phyloP scores from a whole-genome alignment of 1,140 invertebrate species.

The Chironomus tepperi region DNA sequence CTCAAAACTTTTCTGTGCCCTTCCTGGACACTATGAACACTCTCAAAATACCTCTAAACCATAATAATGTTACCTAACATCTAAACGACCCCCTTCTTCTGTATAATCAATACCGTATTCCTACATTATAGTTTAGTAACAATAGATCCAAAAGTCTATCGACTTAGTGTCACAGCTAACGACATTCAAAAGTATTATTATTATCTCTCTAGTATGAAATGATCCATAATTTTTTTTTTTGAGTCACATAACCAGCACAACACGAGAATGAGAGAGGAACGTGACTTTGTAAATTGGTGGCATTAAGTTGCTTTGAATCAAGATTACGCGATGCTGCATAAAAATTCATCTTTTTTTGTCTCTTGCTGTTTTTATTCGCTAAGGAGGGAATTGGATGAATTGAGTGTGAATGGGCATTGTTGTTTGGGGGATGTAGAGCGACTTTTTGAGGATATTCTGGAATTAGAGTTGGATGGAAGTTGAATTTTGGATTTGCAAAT shows the following conservation, averaged over 20 bases:
- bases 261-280: neutral
- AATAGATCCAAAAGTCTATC: neutral
- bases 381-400: neutral
- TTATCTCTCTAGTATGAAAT: neutral
- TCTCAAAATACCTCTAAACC: no score
- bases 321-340: no score
- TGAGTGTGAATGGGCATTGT: no score
- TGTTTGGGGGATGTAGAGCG: neutral
- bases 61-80: no score
- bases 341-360: no score
- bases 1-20: no score
- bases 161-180: neutral
- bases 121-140: neutral
- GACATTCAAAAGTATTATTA: conserved; percentile 4
- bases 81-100: no score
- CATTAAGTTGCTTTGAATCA: neutral
- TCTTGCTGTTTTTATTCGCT: neutral
- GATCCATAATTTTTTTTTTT: neutral
- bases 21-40: no score
- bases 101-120: neutral
- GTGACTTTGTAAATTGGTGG: conserved; percentile 1
- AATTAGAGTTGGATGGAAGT: no score
- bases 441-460: neutral
- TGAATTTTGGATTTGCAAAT: no score
- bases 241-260: neutral